Conservation (phyloP, 2,113 vertebrate genomes). For the Poeciliopsis occidentalis region DNA sequence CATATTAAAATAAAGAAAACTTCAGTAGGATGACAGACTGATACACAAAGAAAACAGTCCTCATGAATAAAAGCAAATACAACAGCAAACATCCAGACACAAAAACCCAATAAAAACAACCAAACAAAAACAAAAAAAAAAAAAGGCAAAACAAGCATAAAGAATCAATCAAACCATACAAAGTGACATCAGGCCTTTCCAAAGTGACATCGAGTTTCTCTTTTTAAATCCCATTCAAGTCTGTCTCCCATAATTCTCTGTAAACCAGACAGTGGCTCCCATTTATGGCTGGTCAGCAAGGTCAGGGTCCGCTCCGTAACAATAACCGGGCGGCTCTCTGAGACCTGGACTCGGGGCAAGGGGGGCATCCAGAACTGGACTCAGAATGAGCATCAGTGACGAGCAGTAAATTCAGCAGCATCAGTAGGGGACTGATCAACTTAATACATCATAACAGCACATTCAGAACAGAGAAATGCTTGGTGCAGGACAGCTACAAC, state of each 20-base stretch:
- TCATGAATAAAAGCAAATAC: conserved; percentile 67
- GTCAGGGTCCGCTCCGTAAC: conserved; percentile 70
- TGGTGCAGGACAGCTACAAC: conserved; percentile 55
- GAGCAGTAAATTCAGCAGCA: conserved; percentile 77
- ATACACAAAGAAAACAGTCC: conserved; percentile 67
- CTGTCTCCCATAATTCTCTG: conserved; percentile 61
- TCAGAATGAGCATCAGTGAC: conserved; percentile 48
- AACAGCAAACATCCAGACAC: conserved; percentile 72
- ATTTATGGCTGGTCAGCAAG: conserved; percentile 67
- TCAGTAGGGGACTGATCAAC: conserved; percentile 64
- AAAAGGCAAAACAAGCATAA: conserved; percentile 64
- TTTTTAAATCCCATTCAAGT: conserved; percentile 56
- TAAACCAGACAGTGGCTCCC: conserved; percentile 62
- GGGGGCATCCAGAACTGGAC: conserved; percentile 33
- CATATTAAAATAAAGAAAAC: conserved; percentile 29
- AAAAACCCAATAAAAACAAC: conserved; percentile 53
- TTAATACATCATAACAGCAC: conserved; percentile 62
- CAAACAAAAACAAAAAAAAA: conserved; percentile 32
- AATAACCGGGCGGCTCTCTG: conserved; percentile 12
- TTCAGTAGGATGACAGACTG: conserved; percentile 54
- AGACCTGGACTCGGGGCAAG: conserved; percentile 8
- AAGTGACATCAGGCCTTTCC: conserved; percentile 81
- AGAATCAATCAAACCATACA: conserved; percentile 73
- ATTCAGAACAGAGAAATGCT: conserved; percentile 67
- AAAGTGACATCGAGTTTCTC: conserved; percentile 81